Evolutionary conservation across 1,140 invertebrate genomes (phyloP), one percentile per base, ranked within the genome.

Genomic region (Ooceraea biroi): DNA sequence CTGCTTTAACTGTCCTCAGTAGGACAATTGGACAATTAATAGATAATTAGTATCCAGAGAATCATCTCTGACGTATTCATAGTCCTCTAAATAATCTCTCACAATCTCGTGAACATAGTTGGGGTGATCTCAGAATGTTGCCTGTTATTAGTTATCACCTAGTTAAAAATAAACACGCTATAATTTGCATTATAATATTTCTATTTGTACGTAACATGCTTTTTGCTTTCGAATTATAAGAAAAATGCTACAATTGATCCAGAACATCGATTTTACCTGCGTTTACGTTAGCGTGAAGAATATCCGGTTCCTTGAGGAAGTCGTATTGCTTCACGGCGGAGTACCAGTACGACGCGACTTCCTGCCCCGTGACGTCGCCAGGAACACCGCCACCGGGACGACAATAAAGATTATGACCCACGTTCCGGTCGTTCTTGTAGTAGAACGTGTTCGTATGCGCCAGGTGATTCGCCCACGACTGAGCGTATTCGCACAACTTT

Each of bases 331-430:
- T 96, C 1, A 97, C 96, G 30, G 97, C 97, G 61, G 96, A 96
- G 90, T 98, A 98, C 97, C 97, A 98, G 86, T 98, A 97, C n/a
- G 97, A 96, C 7, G 97, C 96, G 3, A 97, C 97, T 94, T 98
- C 97, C 94, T 97, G 96, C 10, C 97, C 97, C 82, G 96, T 96
- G 60, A 97, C 95, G 84, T 97, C 96, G 55, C 95, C 95, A 52
- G 96, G 95, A 25, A 96, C 90, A 3, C 95, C 95, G 88, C 96
- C 96, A n/a, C 96, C 95, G 3, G 96, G 95, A 58, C 96, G 94
- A 91, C 96, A 97, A 90, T 97, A 97, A 17, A 97, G 94, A 94
- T 97, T 97, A 92, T 97, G 97, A 19, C 97, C 97, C 14, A 97
- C 96, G 78, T 96, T 96, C 78, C 96, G 95, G 90, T 97, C 96